Evolutionary conservation across 1,140 invertebrate genomes (phyloP).

Genomic region (Zaprionus ornatus): DNA sequence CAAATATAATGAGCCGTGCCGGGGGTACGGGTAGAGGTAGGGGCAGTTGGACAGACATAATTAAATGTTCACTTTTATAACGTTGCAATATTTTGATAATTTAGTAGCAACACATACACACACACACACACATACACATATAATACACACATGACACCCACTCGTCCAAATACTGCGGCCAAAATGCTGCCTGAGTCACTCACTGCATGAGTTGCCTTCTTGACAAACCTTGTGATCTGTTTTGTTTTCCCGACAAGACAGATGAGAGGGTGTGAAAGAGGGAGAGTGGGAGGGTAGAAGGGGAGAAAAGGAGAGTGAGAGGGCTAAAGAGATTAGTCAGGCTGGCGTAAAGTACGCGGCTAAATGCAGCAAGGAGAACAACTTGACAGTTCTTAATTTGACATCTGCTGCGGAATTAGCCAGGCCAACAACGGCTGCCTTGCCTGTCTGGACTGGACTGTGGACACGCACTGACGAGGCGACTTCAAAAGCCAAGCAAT

Average conservation of each 20-base stretch:
- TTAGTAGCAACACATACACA: constrained; percentile 51
- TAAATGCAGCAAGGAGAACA: constrained; percentile 4
- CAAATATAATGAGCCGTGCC: constrained; percentile 54
- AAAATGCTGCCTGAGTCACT: constrained; percentile 27
- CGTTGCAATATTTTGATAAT: constrained; percentile 76
- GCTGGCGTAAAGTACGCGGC: not conserved
- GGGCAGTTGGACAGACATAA: not conserved
- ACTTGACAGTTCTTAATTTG: constrained; percentile 74
- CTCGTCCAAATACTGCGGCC: constrained; percentile 12
- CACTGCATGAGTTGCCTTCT: constrained; percentile 7
- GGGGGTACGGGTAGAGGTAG: not conserved
- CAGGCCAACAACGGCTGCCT: not conserved
- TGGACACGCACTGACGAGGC: constrained; percentile 22
- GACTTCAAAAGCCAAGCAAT: constrained; percentile 59
- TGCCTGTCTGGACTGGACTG: constrained; percentile 28
- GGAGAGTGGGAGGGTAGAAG: not conserved
- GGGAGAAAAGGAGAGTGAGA: not conserved
- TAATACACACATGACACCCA: not conserved
- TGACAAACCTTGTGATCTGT: constrained; percentile 11
- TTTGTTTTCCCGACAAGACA: constrained; percentile 10
- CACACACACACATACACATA: constrained; percentile 2
- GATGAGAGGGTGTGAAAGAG: not conserved
- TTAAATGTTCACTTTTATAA: constrained; percentile 57
- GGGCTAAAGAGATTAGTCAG: constrained; percentile 1
- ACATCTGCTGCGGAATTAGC: constrained; percentile 55